These are phyloP conservation scores for Chiridota heheva DNA, from an alignment of 35 echinoderm and acorn worm genomes.

Conservation along the genomic window DNA sequence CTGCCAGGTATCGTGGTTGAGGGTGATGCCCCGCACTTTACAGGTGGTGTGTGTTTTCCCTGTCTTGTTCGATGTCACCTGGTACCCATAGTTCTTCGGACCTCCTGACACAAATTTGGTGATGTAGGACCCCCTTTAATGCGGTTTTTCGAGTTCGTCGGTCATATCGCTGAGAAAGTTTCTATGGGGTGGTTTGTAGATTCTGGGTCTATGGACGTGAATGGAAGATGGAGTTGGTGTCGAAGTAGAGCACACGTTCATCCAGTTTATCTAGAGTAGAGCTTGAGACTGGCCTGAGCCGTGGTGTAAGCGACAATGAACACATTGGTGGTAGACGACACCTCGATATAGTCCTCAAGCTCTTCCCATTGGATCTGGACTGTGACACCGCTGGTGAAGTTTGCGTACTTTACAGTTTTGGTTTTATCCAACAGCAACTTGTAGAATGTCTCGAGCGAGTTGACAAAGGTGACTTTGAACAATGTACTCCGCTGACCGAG, in stretches of 20 bases:
- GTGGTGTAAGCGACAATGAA: slow-evolving; percentile 51
- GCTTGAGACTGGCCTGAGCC: slow-evolving; percentile 32
- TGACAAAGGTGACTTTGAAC: slow-evolving; percentile 18
- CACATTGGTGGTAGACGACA: slow-evolving; percentile 30
- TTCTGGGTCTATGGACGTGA: slow-evolving; percentile 3
- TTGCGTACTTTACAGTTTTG: not conserved
- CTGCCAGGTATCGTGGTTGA: not conserved
- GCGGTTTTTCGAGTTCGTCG: slow-evolving; percentile 41
- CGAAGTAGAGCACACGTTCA: slow-evolving; percentile 39
- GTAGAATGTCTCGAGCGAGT: not conserved
- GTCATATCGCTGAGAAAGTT: slow-evolving; percentile 47
- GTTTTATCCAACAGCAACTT: slow-evolving; percentile 4
- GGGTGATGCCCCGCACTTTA: slow-evolving; percentile 37
- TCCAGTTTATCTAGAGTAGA: slow-evolving; percentile 41
- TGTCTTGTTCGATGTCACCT: not conserved
- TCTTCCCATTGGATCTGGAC: slow-evolving; percentile 22
- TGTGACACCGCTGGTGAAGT: slow-evolving; percentile 2
- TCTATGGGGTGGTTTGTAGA: slow-evolving; percentile 4
- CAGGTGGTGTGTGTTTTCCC: not conserved
- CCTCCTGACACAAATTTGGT: slow-evolving; percentile 45
- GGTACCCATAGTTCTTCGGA: slow-evolving; percentile 48
- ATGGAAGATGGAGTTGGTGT: slow-evolving; percentile 59
- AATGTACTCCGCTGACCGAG: slow-evolving; percentile 21
- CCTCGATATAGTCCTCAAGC: not conserved
- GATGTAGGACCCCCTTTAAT: slow-evolving; percentile 21